Conservation (phyloP, 2,113 vertebrate species). For the Camelus bactrianus region DNA sequence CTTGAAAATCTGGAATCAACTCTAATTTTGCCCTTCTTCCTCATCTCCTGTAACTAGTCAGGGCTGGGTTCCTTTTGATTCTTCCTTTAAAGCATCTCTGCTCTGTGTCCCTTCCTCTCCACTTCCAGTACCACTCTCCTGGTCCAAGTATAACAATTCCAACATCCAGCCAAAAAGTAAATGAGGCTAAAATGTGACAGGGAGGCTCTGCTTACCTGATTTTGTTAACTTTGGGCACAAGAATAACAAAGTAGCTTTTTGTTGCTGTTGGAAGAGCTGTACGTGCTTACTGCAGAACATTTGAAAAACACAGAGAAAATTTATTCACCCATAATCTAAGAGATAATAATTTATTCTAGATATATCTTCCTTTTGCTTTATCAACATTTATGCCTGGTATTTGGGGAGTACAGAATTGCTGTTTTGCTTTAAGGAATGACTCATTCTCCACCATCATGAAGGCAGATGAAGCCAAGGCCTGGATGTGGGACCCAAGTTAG, state of each 20-base stretch:
- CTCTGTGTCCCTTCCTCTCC: neutral
- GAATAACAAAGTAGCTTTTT: neutral
- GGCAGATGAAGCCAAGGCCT: neutral
- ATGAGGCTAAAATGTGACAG: neutral
- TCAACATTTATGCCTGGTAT: neutral
- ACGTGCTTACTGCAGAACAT: neutral
- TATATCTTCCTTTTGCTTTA: neutral
- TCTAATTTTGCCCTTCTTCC: neutral
- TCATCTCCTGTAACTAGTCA: neutral
- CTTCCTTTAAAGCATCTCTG: neutral
- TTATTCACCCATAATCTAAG: neutral
- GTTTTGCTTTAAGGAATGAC: neutral
- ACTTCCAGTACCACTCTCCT: neutral
- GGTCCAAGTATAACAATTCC: neutral
- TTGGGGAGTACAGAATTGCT: neutral
- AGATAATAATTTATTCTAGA: neutral
- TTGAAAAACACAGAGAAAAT: conserved; percentile 16
- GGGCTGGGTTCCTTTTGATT: neutral
- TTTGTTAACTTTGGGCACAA: neutral
- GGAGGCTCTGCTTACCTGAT: neutral
- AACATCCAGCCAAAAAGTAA: neutral
- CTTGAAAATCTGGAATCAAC: neutral
- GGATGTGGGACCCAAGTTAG: neutral
- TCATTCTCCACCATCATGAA: neutral
- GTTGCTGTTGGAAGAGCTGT: neutral